Conservation (phyloP, 2,888 invertebrate genomes). For the Prostheceraeus crozeri region DNA sequence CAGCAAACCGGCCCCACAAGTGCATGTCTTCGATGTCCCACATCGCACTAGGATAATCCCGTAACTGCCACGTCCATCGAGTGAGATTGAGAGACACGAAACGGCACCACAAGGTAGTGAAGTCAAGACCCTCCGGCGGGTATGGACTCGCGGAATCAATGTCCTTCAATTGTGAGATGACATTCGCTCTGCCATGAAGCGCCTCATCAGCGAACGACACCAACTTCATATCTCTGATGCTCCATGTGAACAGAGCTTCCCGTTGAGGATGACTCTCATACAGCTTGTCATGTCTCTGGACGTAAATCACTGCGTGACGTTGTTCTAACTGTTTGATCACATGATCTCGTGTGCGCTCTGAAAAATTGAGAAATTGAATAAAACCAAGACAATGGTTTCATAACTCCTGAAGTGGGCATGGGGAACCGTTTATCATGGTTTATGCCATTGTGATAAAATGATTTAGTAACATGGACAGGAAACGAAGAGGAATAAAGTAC, state of each 20-base stretch:
- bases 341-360: no score
- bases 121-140: slow-evolving; percentile 80
- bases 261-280: no score
- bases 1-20: slow-evolving; percentile 79
- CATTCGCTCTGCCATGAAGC: slow-evolving; percentile 72
- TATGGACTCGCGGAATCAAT: slow-evolving; percentile 76
- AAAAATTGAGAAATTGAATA: no score
- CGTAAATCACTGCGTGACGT: no score
- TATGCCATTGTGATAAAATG: no score
- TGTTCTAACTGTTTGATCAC: no score
- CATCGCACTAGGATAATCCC: slow-evolving; percentile 90
- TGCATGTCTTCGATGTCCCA: slow-evolving; percentile 73
- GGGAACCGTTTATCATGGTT: no score
- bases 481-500: no score
- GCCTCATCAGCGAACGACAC: slow-evolving; percentile 76
- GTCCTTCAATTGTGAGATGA: slow-evolving; percentile 67
- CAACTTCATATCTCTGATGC: slow-evolving; percentile 67
- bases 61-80: slow-evolving; percentile 76
- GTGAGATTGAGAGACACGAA: slow-evolving; percentile 72
- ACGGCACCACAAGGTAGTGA: slow-evolving; percentile 85
- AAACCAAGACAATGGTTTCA: no score
- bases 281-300: no score
- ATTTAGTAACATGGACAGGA: no score
- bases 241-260: slow-evolving; percentile 73
- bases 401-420: no score